A percentile compares a stretch with the other conserved stretches of the same genome.
Evolutionary conservation across 2,888 invertebrate genomes (phyloP).

Genomic region (Nomada hirtipes): DNA sequence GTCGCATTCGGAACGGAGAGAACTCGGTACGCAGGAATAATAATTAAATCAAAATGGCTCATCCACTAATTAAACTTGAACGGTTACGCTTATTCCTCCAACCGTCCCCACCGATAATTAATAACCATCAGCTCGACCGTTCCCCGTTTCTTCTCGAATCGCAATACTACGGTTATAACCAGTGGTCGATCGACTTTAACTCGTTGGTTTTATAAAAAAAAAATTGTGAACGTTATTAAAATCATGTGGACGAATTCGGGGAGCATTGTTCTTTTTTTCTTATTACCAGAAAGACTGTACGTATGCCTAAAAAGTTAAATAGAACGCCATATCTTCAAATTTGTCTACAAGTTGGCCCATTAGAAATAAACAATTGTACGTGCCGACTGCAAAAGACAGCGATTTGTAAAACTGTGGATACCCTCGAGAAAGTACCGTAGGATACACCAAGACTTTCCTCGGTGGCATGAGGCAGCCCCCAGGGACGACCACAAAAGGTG

Average conservation of each 20-base stretch:
- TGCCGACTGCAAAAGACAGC: not conserved
- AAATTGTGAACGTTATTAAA: not conserved
- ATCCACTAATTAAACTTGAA: constrained; percentile 70
- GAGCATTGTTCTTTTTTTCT: not conserved
- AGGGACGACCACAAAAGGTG: constrained; percentile 68
- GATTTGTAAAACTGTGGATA: constrained; percentile 26
- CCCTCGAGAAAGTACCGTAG: constrained; percentile 26
- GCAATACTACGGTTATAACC: constrained; percentile 42
- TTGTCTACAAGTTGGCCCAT: not conserved
- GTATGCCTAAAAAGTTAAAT: too few species aligned
- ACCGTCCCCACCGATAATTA: constrained; percentile 65
- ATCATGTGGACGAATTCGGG: not conserved
- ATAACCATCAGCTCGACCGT: constrained; percentile 52
- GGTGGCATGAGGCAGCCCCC: constrained; percentile 58
- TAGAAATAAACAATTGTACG: not conserved
- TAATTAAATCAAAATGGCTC: constrained; percentile 68
- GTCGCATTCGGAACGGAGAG: constrained; percentile 42
- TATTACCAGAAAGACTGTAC: too few species aligned
- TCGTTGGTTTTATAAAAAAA: not conserved
- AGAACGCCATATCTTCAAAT: not conserved
- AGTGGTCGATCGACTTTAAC: constrained; percentile 24
- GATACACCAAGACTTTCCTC: constrained; percentile 44
- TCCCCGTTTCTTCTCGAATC: constrained; percentile 56
- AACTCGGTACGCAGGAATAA: constrained; percentile 45
- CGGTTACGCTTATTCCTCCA: constrained; percentile 61